phyloP scores from a whole-genome alignment of 2,113 vertebrate genomes.

The Haemorhous mexicanus region DNA sequence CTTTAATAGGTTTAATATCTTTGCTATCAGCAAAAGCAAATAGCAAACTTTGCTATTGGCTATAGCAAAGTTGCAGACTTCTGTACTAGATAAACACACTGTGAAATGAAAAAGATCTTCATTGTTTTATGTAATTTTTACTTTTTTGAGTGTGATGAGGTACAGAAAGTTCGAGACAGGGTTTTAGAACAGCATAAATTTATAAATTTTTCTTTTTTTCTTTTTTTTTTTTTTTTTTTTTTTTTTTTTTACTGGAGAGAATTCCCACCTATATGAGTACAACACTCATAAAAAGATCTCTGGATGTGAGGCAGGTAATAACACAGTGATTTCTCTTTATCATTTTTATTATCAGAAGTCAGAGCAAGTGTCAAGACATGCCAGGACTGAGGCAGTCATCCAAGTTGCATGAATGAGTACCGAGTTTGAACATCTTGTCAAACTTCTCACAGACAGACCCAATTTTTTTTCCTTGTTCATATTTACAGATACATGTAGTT shows the following conservation, averaged over 20 bases:
- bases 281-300: not conserved
- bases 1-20: not conserved
- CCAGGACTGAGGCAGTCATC: not conserved
- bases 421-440: not conserved
- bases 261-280: not conserved
- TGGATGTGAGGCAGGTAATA: not conserved
- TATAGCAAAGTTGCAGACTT: not conserved
- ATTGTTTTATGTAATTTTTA: not conserved
- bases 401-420: not conserved
- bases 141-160: accelerated
- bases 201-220: no score
- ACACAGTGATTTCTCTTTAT: not conserved
- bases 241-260: not conserved
- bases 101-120: not conserved
- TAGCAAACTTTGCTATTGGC: not conserved
- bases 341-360: not conserved
- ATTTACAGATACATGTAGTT: not conserved
- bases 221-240: not conserved
- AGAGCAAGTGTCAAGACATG: not conserved
- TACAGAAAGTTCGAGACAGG: not conserved
- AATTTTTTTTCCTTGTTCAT: not conserved
- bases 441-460: not conserved
- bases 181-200: not conserved
- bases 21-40: not conserved
- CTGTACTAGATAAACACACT: not conserved